These are phyloP conservation scores for Typhlichthys subterraneus DNA, from an alignment of 2,797 vertebrate genomes.

Conservation along the genomic window DNA sequence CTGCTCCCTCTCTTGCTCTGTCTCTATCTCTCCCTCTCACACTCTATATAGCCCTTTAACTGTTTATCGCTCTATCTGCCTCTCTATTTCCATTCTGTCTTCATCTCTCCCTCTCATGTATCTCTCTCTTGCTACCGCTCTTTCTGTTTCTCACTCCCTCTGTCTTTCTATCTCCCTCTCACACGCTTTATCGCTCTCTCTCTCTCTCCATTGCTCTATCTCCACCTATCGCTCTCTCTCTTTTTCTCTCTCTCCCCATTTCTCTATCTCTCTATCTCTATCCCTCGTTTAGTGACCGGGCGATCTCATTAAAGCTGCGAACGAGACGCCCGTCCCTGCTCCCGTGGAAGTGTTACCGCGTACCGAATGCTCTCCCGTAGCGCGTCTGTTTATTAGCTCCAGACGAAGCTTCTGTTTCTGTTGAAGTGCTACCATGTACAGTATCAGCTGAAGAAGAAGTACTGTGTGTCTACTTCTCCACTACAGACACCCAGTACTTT, in stretches of 20 bases:
- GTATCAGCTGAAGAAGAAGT: too few relatives aligned
- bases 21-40: slow-evolving; percentile 29
- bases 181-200: background rate
- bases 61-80: slow-evolving; percentile 16
- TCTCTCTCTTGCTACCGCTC: slow-evolving; percentile 10
- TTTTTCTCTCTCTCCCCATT: background rate
- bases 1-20: background rate
- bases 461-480: too few relatives aligned
- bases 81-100: slow-evolving; percentile 57
- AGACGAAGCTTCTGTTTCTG: too few relatives aligned
- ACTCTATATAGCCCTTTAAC: too few relatives aligned
- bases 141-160: slow-evolving; percentile 23
- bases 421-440: too few relatives aligned
- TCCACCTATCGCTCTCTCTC: background rate
- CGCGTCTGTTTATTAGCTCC: too few relatives aligned
- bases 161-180: slow-evolving; percentile 15
- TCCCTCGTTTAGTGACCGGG: slow-evolving; percentile 45
- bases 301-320: slow-evolving; percentile 42
- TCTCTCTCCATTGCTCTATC: slow-evolving; percentile 2
- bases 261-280: slow-evolving; percentile 19
- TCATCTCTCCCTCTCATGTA: slow-evolving; percentile 18
- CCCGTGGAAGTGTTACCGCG: too few relatives aligned
- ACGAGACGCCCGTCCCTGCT: background rate
- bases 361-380: too few relatives aligned
- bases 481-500: too few relatives aligned